phyloP scores from a whole-genome alignment of 2,113 vertebrate species.

The Lanius collurio region DNA sequence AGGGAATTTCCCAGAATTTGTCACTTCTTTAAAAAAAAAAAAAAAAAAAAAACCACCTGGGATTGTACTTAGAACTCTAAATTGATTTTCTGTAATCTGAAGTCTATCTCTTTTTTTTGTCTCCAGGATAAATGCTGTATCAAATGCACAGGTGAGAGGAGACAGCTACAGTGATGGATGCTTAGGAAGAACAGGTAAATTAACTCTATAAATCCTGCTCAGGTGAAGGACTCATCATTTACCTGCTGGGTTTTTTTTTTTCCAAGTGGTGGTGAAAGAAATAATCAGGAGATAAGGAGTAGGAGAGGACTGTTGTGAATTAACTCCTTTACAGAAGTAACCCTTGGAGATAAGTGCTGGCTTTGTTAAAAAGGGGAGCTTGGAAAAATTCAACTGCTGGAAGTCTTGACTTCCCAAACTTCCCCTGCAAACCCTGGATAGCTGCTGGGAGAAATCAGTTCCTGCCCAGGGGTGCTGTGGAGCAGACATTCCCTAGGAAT shows the following conservation, averaged over 20 bases:
- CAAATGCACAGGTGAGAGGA: conserved; percentile 91
- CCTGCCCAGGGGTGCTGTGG: not conserved
- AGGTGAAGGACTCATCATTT: not conserved
- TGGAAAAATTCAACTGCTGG: not conserved
- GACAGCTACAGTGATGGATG: conserved; percentile 90
- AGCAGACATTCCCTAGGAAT: not conserved
- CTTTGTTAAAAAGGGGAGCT: not conserved
- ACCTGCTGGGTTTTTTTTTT: not conserved
- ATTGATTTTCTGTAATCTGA: not conserved
- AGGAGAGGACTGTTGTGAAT: not conserved
- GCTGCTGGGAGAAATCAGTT: not conserved
- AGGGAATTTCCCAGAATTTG: not conserved
- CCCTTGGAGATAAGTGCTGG: not conserved
- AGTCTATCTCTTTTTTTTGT: not conserved
- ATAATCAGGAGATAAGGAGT: not conserved
- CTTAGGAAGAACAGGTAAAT: conserved; percentile 86
- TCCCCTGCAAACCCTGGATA: not conserved
- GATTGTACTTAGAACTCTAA: not conserved
- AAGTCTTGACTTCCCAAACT: not conserved
- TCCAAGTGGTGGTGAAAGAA: not conserved
- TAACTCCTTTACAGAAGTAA: not conserved
- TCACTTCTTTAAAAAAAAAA: not conserved
- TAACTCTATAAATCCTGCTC: not conserved
- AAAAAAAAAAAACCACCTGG: no score
- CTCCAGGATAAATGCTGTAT: conserved; percentile 91